A percentile compares a stretch with the other conserved stretches of the same genome.
These are phyloP conservation scores for Coecobrya sp. DNA, from an alignment of 2,888 invertebrate genomes.

Conservation along the genomic window DNA sequence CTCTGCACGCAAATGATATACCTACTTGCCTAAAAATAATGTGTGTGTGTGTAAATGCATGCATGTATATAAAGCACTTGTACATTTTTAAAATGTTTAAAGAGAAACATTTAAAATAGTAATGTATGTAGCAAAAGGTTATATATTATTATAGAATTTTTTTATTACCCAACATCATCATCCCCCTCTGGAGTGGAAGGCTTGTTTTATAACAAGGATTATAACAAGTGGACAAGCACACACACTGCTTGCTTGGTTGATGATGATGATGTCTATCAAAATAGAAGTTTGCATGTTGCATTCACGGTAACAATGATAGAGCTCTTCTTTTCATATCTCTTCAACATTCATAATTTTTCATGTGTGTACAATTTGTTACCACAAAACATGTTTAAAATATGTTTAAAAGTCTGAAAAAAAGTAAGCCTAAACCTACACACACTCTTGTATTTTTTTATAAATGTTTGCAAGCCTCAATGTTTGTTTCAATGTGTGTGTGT, in stretches of 20 bases:
- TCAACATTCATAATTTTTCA: background rate
- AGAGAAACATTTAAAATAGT: background rate
- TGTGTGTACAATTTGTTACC: background rate
- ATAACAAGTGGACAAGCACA: background rate
- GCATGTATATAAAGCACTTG: no score
- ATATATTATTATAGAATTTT: background rate
- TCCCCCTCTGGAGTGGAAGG: constrained; percentile 33
- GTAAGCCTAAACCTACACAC: background rate
- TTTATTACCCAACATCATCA: background rate
- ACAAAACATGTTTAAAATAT: no score
- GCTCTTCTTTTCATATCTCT: background rate
- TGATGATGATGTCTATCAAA: background rate
- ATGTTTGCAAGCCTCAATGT: background rate
- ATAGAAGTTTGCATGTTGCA: background rate
- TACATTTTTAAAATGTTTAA: background rate
- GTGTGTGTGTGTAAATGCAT: no score
- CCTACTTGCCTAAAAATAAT: no score
- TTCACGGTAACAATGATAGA: background rate
- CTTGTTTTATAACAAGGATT: background rate
- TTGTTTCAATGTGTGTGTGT: background rate
- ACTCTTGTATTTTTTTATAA: background rate
- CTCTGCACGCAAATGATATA: background rate
- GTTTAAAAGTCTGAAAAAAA: constrained; percentile 6
- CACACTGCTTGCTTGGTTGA: background rate
- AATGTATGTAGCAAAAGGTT: background rate